Conservation (phyloP, 1,140 invertebrate genomes). For the Drosophila suzukii region DNA sequence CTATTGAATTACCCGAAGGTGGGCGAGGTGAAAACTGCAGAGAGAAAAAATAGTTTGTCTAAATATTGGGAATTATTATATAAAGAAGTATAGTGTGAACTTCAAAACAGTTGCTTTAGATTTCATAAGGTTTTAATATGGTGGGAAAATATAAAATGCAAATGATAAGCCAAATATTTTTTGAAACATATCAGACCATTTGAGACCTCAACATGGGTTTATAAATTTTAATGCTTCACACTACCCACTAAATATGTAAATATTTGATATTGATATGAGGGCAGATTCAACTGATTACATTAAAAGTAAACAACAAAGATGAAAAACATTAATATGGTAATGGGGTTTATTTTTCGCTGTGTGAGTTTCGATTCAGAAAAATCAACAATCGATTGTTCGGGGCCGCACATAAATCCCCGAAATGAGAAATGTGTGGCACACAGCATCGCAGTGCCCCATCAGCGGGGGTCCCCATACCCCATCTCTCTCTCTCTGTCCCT, state of each 20-base stretch:
- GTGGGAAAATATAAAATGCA: background rate
- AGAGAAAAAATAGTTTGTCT: conserved; percentile 5
- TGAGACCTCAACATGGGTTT: background rate
- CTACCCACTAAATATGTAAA: conserved; percentile 5
- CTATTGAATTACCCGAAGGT: conserved; percentile 60
- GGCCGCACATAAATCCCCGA: conserved; percentile 65
- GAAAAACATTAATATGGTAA: conserved; percentile 24
- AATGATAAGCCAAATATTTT: background rate
- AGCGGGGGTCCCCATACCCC: conserved; percentile 12
- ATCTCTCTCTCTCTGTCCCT: conserved; percentile 1
- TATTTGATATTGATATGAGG: conserved; percentile 14
- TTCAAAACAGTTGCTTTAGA: too few relatives aligned
- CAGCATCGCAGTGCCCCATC: conserved; percentile 41
- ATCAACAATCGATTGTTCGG: conserved; percentile 73
- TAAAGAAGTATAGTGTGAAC: too few relatives aligned
- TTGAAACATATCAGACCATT: background rate
- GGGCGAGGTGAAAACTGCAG: conserved; percentile 18
- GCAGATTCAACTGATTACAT: conserved; percentile 16
- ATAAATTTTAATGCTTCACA: conserved; percentile 11
- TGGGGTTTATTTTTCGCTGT: conserved; percentile 28
- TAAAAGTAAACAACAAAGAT: background rate
- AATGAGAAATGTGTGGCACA: conserved; percentile 68
- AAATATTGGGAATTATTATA: too few relatives aligned
- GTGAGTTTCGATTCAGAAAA: conserved; percentile 52
- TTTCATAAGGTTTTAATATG: too few relatives aligned